Base-by-base conservation (phyloP, 2,797 vertebrate species). In the Cirrhinus molitorella region DNA sequence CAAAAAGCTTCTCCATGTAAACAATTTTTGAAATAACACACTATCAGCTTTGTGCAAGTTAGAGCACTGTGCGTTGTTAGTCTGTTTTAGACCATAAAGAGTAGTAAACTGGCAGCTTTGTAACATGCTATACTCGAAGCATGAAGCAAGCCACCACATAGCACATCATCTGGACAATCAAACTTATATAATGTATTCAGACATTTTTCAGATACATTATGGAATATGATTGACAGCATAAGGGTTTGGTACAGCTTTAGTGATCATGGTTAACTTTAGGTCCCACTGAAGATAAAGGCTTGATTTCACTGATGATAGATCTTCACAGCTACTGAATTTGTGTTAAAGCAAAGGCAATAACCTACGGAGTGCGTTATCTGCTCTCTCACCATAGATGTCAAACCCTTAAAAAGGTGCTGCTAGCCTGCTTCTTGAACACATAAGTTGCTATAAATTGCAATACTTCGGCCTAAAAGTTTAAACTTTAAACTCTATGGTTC, bases 1-100 rank as follows among this genome's bases (percentile, higher is more conserved):
- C 8, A 5, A 68, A 79, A 65, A 57, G 66, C 71, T 72, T 66
- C 43, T 63, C 67, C 55, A 83, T 81, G 76, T 83, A 84, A 85
- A 86, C 78, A 66, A 19, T 75, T n/a, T 81, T 59, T 43, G 2
- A 66, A 59, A 57, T 57, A 34, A 86, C 68, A 66, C 55, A 74
- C 51, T 23, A 51, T 57, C n/a, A 71, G 53, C 25, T 72, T 17
- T 31, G 83, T 31, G 77, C 59, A 76, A 53, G 28, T 73, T 63
- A 31, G 17, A 70, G 31, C 17, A 59, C 25, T 73, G 34, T 71
- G 43, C 49, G 0, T 67, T 59, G 61, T 68, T 63, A 47, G 55
- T 73, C 49, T 73, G 51, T 78, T 49, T 57, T 78, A 14, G 71
- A 73, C 63, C 45, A 28, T 78, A 63, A 4, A 45, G 28, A 80